Evolutionary conservation across 1,140 invertebrate genomes (phyloP).

Genomic region (Penaeus japonicus): DNA sequence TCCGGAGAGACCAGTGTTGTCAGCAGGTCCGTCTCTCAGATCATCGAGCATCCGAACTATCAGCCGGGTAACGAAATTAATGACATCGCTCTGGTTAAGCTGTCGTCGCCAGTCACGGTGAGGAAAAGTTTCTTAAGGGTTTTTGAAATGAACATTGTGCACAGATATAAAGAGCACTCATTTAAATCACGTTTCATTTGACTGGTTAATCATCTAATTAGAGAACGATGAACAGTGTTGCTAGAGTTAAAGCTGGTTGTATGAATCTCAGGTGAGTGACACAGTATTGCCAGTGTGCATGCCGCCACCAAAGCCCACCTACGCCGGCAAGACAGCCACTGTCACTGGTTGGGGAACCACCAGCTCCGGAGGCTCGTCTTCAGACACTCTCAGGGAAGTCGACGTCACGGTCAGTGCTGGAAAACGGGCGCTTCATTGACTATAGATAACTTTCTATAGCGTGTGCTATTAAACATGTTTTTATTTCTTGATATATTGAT

Average conservation of each 20-base stretch:
- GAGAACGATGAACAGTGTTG: not conserved
- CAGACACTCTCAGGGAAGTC: conserved; percentile 21
- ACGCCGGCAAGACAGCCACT: conserved; percentile 21
- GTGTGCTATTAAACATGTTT: no score
- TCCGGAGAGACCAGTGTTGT: no score
- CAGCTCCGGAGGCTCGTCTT: not conserved
- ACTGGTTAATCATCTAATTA: not conserved
- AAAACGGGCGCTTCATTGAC: not conserved
- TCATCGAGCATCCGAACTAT: no score
- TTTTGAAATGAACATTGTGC: not conserved
- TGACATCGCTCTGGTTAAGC: not conserved
- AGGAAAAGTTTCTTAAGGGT: not conserved
- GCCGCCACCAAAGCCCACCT: not conserved
- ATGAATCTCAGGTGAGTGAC: conserved; percentile 4
- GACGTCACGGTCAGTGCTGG: not conserved
- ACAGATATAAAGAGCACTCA: no score
- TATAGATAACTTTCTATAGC: not conserved
- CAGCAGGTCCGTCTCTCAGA: no score
- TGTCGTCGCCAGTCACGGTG: not conserved
- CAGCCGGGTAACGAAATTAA: not conserved
- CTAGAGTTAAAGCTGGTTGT: not conserved
- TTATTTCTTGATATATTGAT: not conserved
- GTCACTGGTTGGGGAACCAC: conserved; percentile 51
- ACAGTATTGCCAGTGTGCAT: conserved; percentile 38
- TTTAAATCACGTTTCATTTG: no score